These are phyloP conservation scores for Pterophyllum scalare DNA, from an alignment of 2,113 vertebrate species.

Conservation along the genomic window DNA sequence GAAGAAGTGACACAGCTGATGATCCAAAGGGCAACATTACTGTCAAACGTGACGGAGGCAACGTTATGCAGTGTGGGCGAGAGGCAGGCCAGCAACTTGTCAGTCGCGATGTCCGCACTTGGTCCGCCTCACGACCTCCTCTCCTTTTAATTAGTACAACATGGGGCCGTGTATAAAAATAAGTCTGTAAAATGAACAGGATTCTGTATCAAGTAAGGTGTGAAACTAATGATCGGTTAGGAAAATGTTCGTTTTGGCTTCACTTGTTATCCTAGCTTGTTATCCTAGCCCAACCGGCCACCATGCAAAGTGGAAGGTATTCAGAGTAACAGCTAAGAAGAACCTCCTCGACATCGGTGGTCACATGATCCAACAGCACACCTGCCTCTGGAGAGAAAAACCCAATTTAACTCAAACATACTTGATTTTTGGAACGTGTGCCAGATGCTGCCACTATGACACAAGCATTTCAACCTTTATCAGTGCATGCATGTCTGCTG, in stretches of 20 bases:
- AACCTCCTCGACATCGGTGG: neutral
- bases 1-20: neutral
- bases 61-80: too few relatives aligned
- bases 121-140: too few relatives aligned
- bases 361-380: neutral
- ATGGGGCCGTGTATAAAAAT: neutral
- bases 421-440: too few relatives aligned
- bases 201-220: neutral
- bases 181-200: neutral
- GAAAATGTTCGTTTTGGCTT: neutral
- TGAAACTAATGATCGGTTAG: neutral
- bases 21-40: too few relatives aligned
- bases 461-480: too few relatives aligned
- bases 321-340: neutral
- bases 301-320: neutral
- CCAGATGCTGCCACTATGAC: too few relatives aligned
- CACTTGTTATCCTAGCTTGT: too few relatives aligned
- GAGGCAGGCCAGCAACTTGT: too few relatives aligned
- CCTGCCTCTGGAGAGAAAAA: neutral
- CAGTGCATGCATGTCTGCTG: neutral
- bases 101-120: too few relatives aligned
- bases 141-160: too few relatives aligned
- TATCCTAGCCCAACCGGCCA: too few relatives aligned
- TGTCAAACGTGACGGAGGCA: too few relatives aligned
- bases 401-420: neutral